A percentile compares a stretch with the other conserved stretches of the same genome.
phyloP scores from a whole-genome alignment of 2,888 invertebrate genomes.

The Parnassius mnemosyne region DNA sequence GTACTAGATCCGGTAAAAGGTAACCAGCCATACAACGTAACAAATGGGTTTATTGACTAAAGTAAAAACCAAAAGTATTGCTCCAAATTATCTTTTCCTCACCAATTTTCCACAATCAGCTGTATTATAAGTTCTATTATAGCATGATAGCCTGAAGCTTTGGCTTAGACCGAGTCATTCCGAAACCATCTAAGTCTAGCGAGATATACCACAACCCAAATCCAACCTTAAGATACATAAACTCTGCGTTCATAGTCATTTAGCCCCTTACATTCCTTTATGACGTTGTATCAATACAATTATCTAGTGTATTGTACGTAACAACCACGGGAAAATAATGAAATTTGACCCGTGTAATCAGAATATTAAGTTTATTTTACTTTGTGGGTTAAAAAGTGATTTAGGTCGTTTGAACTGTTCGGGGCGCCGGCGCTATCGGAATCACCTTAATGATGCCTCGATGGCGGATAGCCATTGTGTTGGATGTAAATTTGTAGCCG shows the following conservation, averaged over 20 bases:
- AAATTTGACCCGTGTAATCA: conserved; percentile 38
- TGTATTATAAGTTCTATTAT: conserved; percentile 75
- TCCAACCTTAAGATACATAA: conserved; percentile 48
- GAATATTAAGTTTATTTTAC: conserved; percentile 48
- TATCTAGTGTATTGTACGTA: conserved; percentile 44
- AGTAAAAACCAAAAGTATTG: conserved; percentile 16
- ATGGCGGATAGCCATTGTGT: conserved; percentile 81
- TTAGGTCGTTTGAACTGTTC: conserved; percentile 51
- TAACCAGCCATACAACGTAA: not conserved
- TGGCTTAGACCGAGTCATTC: conserved; percentile 69
- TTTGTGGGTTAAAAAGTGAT: conserved; percentile 31
- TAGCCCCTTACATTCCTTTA: conserved; percentile 55
- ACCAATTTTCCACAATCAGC: conserved; percentile 69
- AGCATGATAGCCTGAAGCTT: conserved; percentile 67
- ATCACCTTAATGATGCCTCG: conserved; percentile 81
- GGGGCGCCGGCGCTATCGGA: conserved; percentile 75
- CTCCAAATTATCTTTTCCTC: conserved; percentile 42
- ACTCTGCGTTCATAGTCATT: conserved; percentile 59
- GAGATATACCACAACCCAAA: conserved; percentile 44
- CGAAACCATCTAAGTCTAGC: conserved; percentile 58
- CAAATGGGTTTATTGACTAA: conserved; percentile 10
- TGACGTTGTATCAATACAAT: conserved; percentile 68
- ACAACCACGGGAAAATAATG: conserved; percentile 39
- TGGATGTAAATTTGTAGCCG: conserved; percentile 81
- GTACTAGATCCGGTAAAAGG: too few relatives aligned